Evolutionary conservation across 2,888 invertebrate genomes (phyloP).

Genomic region (Tiliacea aurago): DNA sequence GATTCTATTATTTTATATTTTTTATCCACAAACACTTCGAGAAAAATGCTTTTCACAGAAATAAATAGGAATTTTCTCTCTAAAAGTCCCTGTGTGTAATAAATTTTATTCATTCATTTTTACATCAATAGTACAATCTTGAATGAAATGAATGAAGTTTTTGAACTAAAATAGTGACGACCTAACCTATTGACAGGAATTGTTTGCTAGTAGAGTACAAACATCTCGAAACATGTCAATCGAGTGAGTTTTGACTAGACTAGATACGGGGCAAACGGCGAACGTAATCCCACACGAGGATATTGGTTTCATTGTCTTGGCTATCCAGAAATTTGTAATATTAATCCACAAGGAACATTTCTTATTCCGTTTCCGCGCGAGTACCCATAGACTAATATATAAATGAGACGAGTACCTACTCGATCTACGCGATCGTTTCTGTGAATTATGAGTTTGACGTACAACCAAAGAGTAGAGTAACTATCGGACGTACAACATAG

Average conservation of each 20-base stretch:
- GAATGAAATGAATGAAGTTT: conserved; percentile 39
- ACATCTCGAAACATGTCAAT: not conserved
- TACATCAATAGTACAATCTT: conserved; percentile 48
- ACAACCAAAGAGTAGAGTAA: no score
- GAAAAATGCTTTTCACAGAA: conserved; percentile 41
- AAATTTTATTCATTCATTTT: conserved; percentile 44
- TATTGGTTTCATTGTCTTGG: not conserved
- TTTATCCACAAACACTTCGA: conserved; percentile 34
- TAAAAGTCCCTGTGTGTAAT: not conserved
- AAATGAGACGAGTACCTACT: no score
- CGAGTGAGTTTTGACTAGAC: not conserved
- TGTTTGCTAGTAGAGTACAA: not conserved
- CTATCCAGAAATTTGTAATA: not conserved
- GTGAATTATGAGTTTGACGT: no score
- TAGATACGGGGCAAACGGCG: not conserved
- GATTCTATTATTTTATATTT: conserved; percentile 31
- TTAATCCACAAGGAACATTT: not conserved
- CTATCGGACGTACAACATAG: no score
- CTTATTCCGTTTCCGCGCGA: no score
- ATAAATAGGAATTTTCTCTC: conserved; percentile 36
- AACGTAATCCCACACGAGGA: not conserved
- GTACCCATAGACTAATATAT: no score
- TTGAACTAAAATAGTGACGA: conserved; percentile 7
- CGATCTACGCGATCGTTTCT: no score
- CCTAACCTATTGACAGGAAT: no score